These are phyloP conservation scores for Papilio gigon DNA, from an alignment of 2,888 invertebrate genomes.

Conservation along the genomic window DNA sequence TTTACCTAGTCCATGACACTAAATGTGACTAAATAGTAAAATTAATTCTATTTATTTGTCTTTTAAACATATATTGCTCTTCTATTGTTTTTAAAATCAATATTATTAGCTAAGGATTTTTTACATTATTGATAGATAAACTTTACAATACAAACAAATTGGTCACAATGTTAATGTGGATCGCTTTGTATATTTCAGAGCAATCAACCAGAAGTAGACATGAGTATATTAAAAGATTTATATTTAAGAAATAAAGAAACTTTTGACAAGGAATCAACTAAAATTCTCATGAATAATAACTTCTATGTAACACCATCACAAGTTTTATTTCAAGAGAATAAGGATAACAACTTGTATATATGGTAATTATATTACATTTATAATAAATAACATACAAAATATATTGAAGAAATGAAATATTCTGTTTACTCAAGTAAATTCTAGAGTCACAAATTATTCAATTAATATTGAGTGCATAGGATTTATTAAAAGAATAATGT, in stretches of 20 bases:
- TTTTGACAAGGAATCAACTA: constrained; percentile 85
- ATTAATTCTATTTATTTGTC: constrained; percentile 11
- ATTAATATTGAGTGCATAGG: too few species aligned
- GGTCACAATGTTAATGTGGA: too few species aligned
- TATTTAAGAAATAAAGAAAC: constrained; percentile 82
- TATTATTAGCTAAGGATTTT: not conserved
- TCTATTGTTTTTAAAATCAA: not conserved
- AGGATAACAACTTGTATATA: constrained; percentile 58
- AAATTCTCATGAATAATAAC: constrained; percentile 75
- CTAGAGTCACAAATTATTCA: too few species aligned
- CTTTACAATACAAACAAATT: too few species aligned
- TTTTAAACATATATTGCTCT: constrained; percentile 2
- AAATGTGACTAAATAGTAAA: too few species aligned
- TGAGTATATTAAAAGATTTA: constrained; percentile 80
- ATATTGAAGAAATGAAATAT: too few species aligned
- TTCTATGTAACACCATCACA: constrained; percentile 67
- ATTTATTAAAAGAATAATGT: not conserved
- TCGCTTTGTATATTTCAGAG: constrained; percentile 71
- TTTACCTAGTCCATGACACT: too few species aligned
- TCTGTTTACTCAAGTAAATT: too few species aligned
- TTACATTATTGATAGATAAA: not conserved
- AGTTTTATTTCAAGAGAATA: constrained; percentile 58
- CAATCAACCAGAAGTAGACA: constrained; percentile 79
- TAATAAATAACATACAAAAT: constrained; percentile 17
- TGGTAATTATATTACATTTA: constrained; percentile 56